Conservation (phyloP, 2,797 vertebrate species). For the Pterois miles region DNA sequence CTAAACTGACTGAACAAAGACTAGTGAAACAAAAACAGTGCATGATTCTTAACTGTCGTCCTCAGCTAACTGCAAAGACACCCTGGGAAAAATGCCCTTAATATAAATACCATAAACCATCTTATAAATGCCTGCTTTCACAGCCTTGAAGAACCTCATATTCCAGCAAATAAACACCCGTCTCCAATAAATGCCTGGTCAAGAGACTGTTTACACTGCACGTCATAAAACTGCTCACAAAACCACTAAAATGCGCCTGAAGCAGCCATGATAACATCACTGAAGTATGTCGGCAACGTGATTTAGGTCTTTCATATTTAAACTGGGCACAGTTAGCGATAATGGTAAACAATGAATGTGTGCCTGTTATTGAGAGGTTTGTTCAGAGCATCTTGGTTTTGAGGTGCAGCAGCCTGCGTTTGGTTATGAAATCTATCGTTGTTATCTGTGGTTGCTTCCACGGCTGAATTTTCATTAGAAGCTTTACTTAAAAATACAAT, state of each 20-base stretch:
- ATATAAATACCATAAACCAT: conserved; percentile 13
- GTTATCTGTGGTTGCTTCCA: background rate
- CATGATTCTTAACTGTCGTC: conserved; percentile 1
- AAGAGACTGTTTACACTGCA: conserved; percentile 35
- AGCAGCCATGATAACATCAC: conserved; percentile 18
- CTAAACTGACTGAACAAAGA: background rate
- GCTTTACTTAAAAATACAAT: conserved; percentile 9
- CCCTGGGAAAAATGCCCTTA: background rate
- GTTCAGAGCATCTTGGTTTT: conserved; percentile 20
- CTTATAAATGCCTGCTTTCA: conserved; percentile 25
- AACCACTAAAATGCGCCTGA: conserved; percentile 34
- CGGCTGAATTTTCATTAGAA: background rate
- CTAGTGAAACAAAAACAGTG: background rate
- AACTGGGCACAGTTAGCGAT: conserved; percentile 13
- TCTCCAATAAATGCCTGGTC: conserved; percentile 20
- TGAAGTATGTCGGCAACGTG: conserved; percentile 3
- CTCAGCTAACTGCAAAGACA: background rate
- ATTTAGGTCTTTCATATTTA: conserved; percentile 26
- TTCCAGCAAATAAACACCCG: conserved; percentile 45
- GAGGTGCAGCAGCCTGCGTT: background rate
- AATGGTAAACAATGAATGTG: conserved; percentile 1
- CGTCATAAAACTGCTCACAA: conserved; percentile 44
- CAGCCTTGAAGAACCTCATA: conserved; percentile 15
- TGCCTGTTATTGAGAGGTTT: conserved; percentile 10
- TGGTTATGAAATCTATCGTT: conserved; percentile 5